Conservation (phyloP, 2,888 invertebrate genomes). For the Meghimatium bilineatum region DNA sequence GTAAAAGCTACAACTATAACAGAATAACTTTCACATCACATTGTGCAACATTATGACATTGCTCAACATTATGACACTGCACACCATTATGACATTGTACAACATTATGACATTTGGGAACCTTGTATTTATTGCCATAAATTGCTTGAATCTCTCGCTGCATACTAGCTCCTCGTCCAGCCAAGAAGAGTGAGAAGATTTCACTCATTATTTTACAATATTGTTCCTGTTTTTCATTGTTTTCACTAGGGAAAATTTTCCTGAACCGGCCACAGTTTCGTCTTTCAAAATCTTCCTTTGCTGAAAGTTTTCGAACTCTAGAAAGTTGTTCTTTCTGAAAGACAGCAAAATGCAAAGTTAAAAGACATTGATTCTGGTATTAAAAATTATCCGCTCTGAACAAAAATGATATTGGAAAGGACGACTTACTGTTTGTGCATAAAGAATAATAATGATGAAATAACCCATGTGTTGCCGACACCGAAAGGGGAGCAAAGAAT, state of each 20-base stretch:
- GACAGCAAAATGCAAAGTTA: not conserved
- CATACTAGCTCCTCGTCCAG: slow-evolving; percentile 69
- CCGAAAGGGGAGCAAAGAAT: too few species aligned
- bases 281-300: slow-evolving; percentile 75
- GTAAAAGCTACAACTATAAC: too few species aligned
- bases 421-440: too few species aligned
- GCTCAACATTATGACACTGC: too few species aligned
- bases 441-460: too few species aligned
- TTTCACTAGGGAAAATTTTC: slow-evolving; percentile 76
- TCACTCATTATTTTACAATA: slow-evolving; percentile 70
- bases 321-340: slow-evolving; percentile 73
- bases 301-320: slow-evolving; percentile 70
- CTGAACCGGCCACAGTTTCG: slow-evolving; percentile 74
- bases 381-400: too few species aligned
- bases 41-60: too few species aligned
- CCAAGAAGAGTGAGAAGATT: slow-evolving; percentile 69
- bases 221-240: slow-evolving; percentile 70
- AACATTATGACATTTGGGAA: slow-evolving; percentile 55
- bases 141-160: slow-evolving; percentile 73
- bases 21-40: too few species aligned
- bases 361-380: too few species aligned
- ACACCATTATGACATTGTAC: too few species aligned
- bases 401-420: too few species aligned
- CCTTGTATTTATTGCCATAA: slow-evolving; percentile 73
- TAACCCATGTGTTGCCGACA: too few species aligned